phyloP scores from a whole-genome alignment of 2,888 invertebrate genomes.

The Protonemura montana region DNA sequence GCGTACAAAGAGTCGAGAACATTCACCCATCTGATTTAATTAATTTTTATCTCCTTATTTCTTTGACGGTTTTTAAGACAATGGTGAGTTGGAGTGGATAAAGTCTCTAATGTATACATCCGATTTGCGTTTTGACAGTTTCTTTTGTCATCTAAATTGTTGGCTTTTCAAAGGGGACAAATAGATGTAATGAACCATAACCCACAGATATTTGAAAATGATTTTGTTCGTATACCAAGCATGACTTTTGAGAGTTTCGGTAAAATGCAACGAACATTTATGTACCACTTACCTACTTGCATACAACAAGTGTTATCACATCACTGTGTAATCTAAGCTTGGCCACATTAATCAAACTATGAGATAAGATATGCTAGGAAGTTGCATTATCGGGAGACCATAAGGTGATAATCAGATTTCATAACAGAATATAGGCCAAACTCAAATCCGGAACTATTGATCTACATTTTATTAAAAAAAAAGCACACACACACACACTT shows the following conservation, averaged over 20 bases:
- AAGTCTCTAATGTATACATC: neutral
- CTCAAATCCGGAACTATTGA: neutral
- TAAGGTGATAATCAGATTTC: neutral
- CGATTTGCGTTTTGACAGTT: neutral
- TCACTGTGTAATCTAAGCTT: neutral
- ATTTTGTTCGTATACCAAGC: no score
- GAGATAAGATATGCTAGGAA: neutral
- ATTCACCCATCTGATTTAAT: neutral
- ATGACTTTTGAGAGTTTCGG: no score
- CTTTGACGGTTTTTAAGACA: neutral
- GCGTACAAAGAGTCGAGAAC: neutral
- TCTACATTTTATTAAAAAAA: neutral
- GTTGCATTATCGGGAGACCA: neutral
- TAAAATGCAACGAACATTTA: neutral
- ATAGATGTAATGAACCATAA: neutral
- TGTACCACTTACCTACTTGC: neutral
- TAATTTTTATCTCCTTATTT: neutral
- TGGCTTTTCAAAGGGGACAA: neutral
- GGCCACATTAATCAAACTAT: neutral
- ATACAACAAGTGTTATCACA: neutral
- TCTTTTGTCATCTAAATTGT: neutral
- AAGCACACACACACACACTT: no score
- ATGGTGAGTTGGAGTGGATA: neutral
- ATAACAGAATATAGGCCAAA: neutral
- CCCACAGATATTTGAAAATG: neutral